Base-by-base conservation (phyloP, 2,888 invertebrate genomes). In the Anoncus sp. region DNA sequence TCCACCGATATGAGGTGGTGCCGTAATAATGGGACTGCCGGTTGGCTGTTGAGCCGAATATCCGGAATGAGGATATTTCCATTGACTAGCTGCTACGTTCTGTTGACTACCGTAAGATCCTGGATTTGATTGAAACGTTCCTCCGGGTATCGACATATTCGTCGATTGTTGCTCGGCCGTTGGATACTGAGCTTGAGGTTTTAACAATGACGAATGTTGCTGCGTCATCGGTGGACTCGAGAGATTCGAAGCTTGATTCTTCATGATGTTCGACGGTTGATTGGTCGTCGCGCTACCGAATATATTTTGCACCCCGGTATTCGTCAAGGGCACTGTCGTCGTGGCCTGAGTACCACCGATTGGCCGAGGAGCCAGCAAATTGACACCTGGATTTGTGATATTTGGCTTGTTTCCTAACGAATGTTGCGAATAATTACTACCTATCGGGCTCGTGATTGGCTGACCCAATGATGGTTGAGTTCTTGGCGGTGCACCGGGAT, bases 1-100 rank as follows among this genome's bases (percentile, higher is more conserved):
- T 51, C 43, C 49, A n/a, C 66, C 69, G 18, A 43, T 24, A 38
- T 73, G 75, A 45, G 69, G 47, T 40, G 69, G 47, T 40, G 40
- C 55, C 12, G 80, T 24, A 10, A 80, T 62, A 16, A n/a, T 43
- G 74, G 83, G 81, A 77, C 84, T 82, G 66, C 79, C 82, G 76
- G 80, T 57, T 55, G 82, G 49, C 60, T 69, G 47, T 81, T 83
- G 81, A 43, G 80, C 69, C 51, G 82, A 81, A 63, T 87, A 85
- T 27, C 66, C 65, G 67, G 75, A 74, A 51, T 83, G 85, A 1
- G 86, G 84, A 81, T 89, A 87, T 71, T 85, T 87, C 78, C 85
- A 84, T 81, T 87, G 88, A 83, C 87, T 86, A 83, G 84, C 70
- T 79, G 84, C 70, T 79, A 86, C 82, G 81, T 85, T 88, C 77